These are phyloP conservation scores for Lates calcarifer DNA, from an alignment of 2,113 vertebrate genomes.

Conservation along the genomic window DNA sequence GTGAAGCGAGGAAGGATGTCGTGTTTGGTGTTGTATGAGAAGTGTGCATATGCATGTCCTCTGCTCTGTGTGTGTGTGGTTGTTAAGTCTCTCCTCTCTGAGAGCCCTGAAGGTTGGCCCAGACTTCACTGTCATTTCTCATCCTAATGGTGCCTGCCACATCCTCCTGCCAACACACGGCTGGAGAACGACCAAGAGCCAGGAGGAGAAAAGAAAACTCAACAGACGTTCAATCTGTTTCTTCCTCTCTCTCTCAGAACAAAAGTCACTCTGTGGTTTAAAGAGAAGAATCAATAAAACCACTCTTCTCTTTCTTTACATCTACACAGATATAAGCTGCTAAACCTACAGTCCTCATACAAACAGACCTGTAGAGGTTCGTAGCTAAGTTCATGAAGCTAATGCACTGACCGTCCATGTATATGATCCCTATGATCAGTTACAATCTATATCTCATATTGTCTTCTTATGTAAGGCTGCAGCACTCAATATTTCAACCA, in stretches of 20 bases:
- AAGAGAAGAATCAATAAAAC: slow-evolving; percentile 27
- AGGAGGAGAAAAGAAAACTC: slow-evolving; percentile 73
- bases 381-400: no score
- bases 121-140: slow-evolving; percentile 77
- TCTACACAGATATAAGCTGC: background rate
- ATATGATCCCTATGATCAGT: no score
- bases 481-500: no score
- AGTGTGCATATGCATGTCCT: slow-evolving; percentile 36
- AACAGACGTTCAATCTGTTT: slow-evolving; percentile 65
- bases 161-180: slow-evolving; percentile 69
- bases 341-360: background rate
- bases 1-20: slow-evolving; percentile 11
- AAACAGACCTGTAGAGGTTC: background rate
- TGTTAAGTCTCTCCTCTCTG: slow-evolving; percentile 75
- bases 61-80: slow-evolving; percentile 29
- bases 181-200: slow-evolving; percentile 70
- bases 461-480: no score
- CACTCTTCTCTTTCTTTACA: slow-evolving; percentile 1
- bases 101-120: slow-evolving; percentile 77
- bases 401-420: background rate
- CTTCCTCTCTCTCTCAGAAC: slow-evolving; percentile 33
- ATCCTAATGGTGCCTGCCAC: slow-evolving; percentile 83
- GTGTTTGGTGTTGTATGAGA: slow-evolving; percentile 7
- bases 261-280: slow-evolving; percentile 35
- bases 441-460: background rate